Base-by-base conservation (phyloP, 2,888 invertebrate species). In the Scaptomyza tumidula region DNA sequence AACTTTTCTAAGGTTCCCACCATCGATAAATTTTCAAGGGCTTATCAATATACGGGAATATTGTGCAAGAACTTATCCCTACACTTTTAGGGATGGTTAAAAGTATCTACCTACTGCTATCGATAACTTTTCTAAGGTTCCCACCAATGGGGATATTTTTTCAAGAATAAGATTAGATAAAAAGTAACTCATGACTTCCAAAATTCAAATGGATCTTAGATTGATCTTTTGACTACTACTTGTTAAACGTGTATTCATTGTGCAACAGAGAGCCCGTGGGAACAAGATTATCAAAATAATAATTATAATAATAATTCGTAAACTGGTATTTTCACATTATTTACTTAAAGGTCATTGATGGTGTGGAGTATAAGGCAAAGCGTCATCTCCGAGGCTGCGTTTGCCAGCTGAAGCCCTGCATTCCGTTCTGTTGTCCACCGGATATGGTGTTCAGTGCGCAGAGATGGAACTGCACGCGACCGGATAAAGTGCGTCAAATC, bases 351-450 rank as follows among this genome's bases (percentile, higher is more conserved):
- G 52, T 52, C 5, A 80, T 88, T 49, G 88, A 89, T 44, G 80
- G 83, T n/a, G 84, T 87, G 0, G 78, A 81, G 41, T 88, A 88
- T 37, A 67, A 71, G 1, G 80, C 82, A 0, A 54, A 78, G 1
- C 76, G 71, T 19, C 90, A 91, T 59, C 33, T 85, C 10, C 79
- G 91, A 3, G 92, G 92, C 10, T 92, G 92, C 46, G 77, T 90
- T 9, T 92, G 92, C 27, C 69, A 73, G 27, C 53, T 91, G 13
- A 90, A 87, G 55, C 85, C 90, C 2, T 92, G 92, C 65, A 80
- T 92, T 3, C 89, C 90, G n/a, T 89, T 91, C 67, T 92, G 92
- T 65, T 92, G 92, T 55, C 86, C 89, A 0, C 59, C 61, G 0
- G 80, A 80, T 0, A 59, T 85, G 53, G 72, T 80, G 9, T 91